Percentiles rank a stretch among this genome's conserved stretches.
Conservation (phyloP, 2,888 invertebrate species). For the Agriopis leucophaearia region DNA sequence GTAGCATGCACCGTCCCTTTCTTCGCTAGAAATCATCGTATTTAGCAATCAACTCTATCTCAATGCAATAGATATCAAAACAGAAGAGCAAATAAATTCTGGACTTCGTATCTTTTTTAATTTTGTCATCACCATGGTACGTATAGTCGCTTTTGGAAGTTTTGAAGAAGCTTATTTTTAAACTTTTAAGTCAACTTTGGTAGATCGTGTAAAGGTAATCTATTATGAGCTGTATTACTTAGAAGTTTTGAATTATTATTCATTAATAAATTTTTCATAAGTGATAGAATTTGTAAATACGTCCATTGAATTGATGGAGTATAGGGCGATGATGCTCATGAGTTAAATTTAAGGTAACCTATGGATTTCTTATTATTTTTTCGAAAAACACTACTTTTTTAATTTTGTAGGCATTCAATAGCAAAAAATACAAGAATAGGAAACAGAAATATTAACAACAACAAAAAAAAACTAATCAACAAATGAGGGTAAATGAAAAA, state of each 20-base stretch:
- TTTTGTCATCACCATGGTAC: background rate
- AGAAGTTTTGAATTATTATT: background rate
- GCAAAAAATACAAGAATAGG: too few relatives aligned
- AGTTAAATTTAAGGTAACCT: too few relatives aligned
- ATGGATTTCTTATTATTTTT: too few relatives aligned
- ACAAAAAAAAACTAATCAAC: conserved; percentile 41
- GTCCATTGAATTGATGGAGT: background rate
- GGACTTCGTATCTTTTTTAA: background rate
- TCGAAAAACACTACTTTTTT: too few relatives aligned
- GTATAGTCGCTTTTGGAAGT: conserved; percentile 1
- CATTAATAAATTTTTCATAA: too few relatives aligned
- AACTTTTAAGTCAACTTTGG: background rate
- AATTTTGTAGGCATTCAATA: too few relatives aligned
- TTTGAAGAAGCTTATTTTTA: conserved; percentile 1
- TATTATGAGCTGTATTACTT: background rate
- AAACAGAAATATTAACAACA: background rate
- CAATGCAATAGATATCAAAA: background rate
- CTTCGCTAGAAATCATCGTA: background rate
- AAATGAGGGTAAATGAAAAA: conserved; percentile 65
- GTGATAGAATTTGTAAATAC: too few relatives aligned
- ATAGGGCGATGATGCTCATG: background rate
- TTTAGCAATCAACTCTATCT: background rate
- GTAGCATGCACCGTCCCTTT: background rate
- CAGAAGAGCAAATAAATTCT: background rate
- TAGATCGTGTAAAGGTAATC: background rate